Percentiles rank a stretch among this genome's conserved stretches.
Conservation (phyloP, 1,140 invertebrate species). For the Phenacoccus solenopsis region DNA sequence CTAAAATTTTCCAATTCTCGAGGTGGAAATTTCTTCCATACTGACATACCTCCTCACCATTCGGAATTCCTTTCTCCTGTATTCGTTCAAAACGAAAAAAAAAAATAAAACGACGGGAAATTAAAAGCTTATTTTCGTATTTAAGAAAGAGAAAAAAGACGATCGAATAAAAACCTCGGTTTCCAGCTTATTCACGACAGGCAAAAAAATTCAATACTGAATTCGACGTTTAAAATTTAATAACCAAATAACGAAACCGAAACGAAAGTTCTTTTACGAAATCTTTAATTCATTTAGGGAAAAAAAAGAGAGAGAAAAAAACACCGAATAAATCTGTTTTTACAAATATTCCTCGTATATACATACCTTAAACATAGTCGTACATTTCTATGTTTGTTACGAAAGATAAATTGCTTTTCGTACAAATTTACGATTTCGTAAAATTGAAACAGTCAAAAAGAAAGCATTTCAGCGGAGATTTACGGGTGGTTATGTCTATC, state of each 20-base stretch:
- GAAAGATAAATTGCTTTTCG: constrained; percentile 11
- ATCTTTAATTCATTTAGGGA: not conserved
- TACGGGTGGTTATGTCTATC: constrained; percentile 7
- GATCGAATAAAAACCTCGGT: too few relatives aligned
- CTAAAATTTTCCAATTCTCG: too few relatives aligned
- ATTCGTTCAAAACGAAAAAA: too few relatives aligned
- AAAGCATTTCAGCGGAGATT: constrained; percentile 11
- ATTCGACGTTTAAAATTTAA: not conserved
- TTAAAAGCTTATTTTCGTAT: not conserved
- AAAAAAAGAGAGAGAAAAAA: not conserved
- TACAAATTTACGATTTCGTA: constrained; percentile 9
- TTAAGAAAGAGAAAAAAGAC: not conserved
- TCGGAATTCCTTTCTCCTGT: too few relatives aligned
- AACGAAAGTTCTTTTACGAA: not conserved
- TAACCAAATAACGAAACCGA: not conserved
- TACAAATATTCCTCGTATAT: not conserved
- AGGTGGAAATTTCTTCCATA: too few relatives aligned
- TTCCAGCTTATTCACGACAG: not conserved
- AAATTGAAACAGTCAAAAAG: constrained; percentile 15
- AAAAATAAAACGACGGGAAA: too few relatives aligned
- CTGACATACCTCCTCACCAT: too few relatives aligned
- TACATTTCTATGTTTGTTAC: not conserved
- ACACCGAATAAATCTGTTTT: not conserved
- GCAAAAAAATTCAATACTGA: not conserved
- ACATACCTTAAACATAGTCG: not conserved